These are phyloP conservation scores for Polymixis lichenea DNA, from an alignment of 2,888 invertebrate species.

Conservation along the genomic window DNA sequence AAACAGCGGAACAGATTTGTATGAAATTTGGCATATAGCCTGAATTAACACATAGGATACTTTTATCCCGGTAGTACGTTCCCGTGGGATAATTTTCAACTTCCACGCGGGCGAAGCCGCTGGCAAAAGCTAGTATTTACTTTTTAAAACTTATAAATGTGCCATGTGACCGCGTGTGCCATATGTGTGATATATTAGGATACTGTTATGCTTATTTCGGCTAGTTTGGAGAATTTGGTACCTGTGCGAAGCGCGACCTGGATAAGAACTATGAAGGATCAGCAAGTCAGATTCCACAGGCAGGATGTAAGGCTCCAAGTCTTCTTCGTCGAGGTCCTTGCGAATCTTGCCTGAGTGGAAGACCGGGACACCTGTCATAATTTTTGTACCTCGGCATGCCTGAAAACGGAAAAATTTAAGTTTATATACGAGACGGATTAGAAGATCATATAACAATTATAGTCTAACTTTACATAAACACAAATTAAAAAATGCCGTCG, in stretches of 20 bases:
- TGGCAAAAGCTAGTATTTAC: no score
- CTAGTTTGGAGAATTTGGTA: constrained; percentile 41
- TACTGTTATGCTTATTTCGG: background rate
- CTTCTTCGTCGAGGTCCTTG: constrained; percentile 76
- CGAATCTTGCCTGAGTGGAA: constrained; percentile 66
- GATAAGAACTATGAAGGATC: constrained; percentile 82
- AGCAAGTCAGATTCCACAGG: constrained; percentile 84
- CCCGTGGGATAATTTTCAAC: no score
- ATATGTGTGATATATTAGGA: no score
- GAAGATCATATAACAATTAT: background rate
- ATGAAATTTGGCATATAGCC: no score
- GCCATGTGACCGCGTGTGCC: no score
- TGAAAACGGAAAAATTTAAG: constrained; percentile 68
- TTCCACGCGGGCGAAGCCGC: no score
- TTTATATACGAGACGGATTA: background rate
- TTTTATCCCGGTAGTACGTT: no score
- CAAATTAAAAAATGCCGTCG: no score
- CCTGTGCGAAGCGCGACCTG: constrained; percentile 81
- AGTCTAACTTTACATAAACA: no score
- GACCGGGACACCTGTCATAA: constrained; percentile 71
- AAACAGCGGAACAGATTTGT: no score
- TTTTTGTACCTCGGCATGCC: constrained; percentile 82
- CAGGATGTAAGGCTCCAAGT: constrained; percentile 79
- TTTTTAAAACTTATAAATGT: no score
- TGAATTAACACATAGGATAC: no score